phyloP scores from a whole-genome alignment of 2,888 invertebrate genomes.

The Ceramica pisi region DNA sequence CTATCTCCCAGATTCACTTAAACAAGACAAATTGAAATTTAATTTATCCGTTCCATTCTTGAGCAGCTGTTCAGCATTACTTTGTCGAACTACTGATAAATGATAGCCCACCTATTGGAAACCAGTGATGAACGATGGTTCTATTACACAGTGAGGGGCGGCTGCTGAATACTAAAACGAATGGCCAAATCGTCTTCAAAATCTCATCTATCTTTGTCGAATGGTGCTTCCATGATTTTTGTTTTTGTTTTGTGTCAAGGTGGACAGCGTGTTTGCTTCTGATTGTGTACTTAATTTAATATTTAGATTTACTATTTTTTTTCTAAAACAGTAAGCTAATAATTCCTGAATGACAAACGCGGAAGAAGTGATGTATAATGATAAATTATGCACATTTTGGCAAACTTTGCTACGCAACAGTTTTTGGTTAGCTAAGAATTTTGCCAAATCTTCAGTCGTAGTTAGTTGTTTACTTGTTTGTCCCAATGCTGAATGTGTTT shows the following conservation, averaged over 20 bases:
- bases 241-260: slow-evolving; percentile 32
- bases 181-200: slow-evolving; percentile 56
- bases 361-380: neutral
- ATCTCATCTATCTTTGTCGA: slow-evolving; percentile 59
- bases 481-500: slow-evolving; percentile 12
- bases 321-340: slow-evolving; percentile 4
- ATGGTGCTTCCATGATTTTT: slow-evolving; percentile 48
- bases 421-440: slow-evolving; percentile 3
- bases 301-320: slow-evolving; percentile 6
- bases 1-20: slow-evolving; percentile 41
- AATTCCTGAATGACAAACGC: neutral
- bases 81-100: slow-evolving; percentile 64
- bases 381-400: slow-evolving; percentile 14
- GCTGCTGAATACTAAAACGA: slow-evolving; percentile 62
- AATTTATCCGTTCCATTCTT: slow-evolving; percentile 54
- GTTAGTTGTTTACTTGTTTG: slow-evolving; percentile 24
- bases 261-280: slow-evolving; percentile 2
- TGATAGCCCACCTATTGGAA: slow-evolving; percentile 61
- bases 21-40: slow-evolving; percentile 50
- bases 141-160: slow-evolving; percentile 58
- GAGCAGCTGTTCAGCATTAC: slow-evolving; percentile 53
- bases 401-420: neutral
- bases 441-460: neutral
- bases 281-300: neutral
- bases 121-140: slow-evolving; percentile 65